A percentile compares a stretch with the other conserved stretches of the same genome.
phyloP scores from a whole-genome alignment of 2,888 invertebrate genomes.

The Ceramica pisi region DNA sequence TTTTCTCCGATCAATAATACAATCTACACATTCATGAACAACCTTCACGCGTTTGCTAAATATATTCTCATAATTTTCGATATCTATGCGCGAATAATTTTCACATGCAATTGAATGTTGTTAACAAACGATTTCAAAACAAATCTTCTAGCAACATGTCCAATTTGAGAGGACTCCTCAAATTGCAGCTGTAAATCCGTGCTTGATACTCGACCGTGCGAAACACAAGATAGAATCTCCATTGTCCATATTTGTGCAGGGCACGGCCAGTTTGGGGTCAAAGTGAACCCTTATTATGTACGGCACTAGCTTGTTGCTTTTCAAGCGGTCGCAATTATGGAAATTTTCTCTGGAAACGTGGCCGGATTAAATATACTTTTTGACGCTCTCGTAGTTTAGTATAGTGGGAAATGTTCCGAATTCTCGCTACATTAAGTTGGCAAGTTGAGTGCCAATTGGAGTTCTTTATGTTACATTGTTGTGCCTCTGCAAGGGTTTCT shows the following conservation, averaged over 20 bases:
- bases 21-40: conserved; percentile 29
- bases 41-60: conserved; percentile 45
- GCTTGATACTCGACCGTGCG: conserved; percentile 79
- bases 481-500: conserved; percentile 2
- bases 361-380: conserved; percentile 63
- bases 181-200: conserved; percentile 73
- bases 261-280: conserved; percentile 80
- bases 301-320: conserved; percentile 70
- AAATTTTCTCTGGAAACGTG: conserved; percentile 71
- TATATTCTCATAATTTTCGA: conserved; percentile 49
- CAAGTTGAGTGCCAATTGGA: conserved; percentile 42
- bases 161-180: conserved; percentile 69
- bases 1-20: conserved; percentile 51
- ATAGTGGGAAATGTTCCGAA: conserved; percentile 45
- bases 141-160: conserved; percentile 62
- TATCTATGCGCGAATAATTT: conserved; percentile 46
- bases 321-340: conserved; percentile 76
- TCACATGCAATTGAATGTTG: conserved; percentile 43
- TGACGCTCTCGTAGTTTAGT: conserved; percentile 55
- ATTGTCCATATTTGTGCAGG: conserved; percentile 80
- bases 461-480: conserved; percentile 41
- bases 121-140: conserved; percentile 58
- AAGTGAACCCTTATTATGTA: conserved; percentile 81
- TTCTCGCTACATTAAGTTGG: conserved; percentile 44
- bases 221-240: conserved; percentile 81